Percentiles rank a stretch among this genome's conserved stretches.
Evolutionary conservation across 2,113 vertebrate species (phyloP).

Genomic region (Panthera uncia): DNA sequence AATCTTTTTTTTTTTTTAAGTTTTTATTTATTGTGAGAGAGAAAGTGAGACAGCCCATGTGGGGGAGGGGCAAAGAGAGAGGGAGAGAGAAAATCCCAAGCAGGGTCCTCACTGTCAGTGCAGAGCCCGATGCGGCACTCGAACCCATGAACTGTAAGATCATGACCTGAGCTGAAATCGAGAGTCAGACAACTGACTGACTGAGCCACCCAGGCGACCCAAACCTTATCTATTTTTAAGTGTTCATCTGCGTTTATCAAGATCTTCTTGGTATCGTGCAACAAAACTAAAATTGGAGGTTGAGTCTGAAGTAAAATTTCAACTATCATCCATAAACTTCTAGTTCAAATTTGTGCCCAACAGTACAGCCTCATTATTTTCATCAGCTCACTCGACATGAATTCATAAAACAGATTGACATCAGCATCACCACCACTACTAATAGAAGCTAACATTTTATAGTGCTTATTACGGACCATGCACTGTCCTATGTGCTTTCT

Average conservation of each 20-base stretch:
- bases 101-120: too few relatives aligned
- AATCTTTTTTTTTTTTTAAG: not conserved
- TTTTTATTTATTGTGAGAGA: too few relatives aligned
- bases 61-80: too few relatives aligned
- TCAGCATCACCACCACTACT: not conserved
- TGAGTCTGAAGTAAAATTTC: slow-evolving; percentile 13
- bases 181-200: too few relatives aligned
- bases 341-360: slow-evolving; percentile 17
- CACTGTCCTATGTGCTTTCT: not conserved
- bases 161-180: too few relatives aligned
- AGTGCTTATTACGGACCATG: not conserved
- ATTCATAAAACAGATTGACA: slow-evolving; percentile 24
- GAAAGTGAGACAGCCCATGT: too few relatives aligned
- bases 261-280: not conserved
- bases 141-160: too few relatives aligned
- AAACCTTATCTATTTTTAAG: slow-evolving; percentile 16
- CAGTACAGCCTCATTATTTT: not conserved
- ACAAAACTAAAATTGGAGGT: not conserved
- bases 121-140: too few relatives aligned
- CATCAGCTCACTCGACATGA: not conserved
- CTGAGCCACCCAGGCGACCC: too few relatives aligned
- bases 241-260: not conserved
- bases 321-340: not conserved
- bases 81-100: too few relatives aligned
- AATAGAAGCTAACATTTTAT: not conserved